These are phyloP conservation scores for Xenopus borealis DNA, from an alignment of 2,113 vertebrate genomes.

Conservation along the genomic window DNA sequence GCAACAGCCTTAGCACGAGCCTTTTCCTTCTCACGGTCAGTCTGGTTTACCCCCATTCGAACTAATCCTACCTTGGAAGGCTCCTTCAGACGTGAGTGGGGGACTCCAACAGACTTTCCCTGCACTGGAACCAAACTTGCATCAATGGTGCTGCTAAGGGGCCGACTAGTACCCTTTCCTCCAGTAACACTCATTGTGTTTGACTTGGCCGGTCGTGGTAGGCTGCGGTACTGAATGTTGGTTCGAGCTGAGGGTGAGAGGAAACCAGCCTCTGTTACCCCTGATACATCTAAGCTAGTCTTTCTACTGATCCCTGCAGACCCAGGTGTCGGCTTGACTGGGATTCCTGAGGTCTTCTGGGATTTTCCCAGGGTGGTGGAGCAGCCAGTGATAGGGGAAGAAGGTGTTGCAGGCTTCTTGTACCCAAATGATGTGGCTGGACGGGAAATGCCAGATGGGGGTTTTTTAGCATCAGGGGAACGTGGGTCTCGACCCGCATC, in stretches of 20 bases:
- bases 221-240: constrained; percentile 91
- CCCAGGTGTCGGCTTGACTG: constrained; percentile 80
- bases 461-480: constrained; percentile 78
- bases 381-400: constrained; percentile 75
- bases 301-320: constrained; percentile 62
- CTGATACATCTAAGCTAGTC: constrained; percentile 87
- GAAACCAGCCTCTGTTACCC: constrained; percentile 73
- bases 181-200: constrained; percentile 84
- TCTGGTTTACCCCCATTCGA: constrained; percentile 78
- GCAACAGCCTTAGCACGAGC: constrained; percentile 90
- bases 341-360: constrained; percentile 87
- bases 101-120: constrained; percentile 64
- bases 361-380: constrained; percentile 74
- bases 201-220: constrained; percentile 92
- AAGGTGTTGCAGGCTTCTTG: constrained; percentile 77
- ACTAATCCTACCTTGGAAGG: constrained; percentile 66
- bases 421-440: constrained; percentile 88
- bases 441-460: constrained; percentile 82
- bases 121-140: constrained; percentile 71
- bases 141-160: constrained; percentile 84
- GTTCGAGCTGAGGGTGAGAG: constrained; percentile 83
- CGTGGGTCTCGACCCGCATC: constrained; percentile 84
- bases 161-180: constrained; percentile 67
- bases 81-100: constrained; percentile 75
- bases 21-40: constrained; percentile 89